Evolutionary conservation across 2,888 invertebrate genomes (phyloP), one percentile per base, ranked within the genome.

Genomic region (Congeria kusceri): DNA sequence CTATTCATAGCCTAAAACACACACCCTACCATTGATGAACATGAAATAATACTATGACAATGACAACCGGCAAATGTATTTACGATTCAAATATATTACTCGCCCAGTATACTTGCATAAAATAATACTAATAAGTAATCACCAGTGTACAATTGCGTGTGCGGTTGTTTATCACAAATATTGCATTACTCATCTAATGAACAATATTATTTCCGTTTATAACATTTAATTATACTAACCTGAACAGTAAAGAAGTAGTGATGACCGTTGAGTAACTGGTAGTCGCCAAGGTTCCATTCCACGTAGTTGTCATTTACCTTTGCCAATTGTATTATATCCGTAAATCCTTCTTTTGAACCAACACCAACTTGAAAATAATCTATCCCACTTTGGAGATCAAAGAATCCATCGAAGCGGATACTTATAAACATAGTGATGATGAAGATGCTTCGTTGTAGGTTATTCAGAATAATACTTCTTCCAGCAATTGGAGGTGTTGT

Each of bases 1-100:
- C 68, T 47, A 32, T 78, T 78, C 0, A 68, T 39, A 18, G 78
- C 78, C 78, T 78, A 65, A 5, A 62, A 58, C 3, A 39, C 1
- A 32, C 32, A 32, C 4, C 4, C 11, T 7, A 32, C 32, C 32
- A 32, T 11, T 32, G 11, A 7, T 32, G 11, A 32, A 32, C 32
- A 11, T 32, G 4, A 7, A 32, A 32, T 32, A 32, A 32, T 11
- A 32, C 32, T n/a, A n/a, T n/a, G n/a, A n/a, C n/a, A n/a, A n/a
- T n/a, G n/a, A n/a, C n/a, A n/a, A n/a, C n/a, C n/a, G n/a, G n/a
- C n/a, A n/a, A n/a, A n/a, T n/a, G n/a, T n/a, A n/a, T n/a, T n/a
- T n/a, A n/a, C n/a, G n/a, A n/a, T n/a, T n/a, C n/a, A n/a, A 32
- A 32, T 11, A 32, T 11, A 32, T 4, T 7, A 32, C 32, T 32